Evolutionary conservation across 1,140 invertebrate genomes (phyloP).

Genomic region (Pseudachorutes palmiensis): DNA sequence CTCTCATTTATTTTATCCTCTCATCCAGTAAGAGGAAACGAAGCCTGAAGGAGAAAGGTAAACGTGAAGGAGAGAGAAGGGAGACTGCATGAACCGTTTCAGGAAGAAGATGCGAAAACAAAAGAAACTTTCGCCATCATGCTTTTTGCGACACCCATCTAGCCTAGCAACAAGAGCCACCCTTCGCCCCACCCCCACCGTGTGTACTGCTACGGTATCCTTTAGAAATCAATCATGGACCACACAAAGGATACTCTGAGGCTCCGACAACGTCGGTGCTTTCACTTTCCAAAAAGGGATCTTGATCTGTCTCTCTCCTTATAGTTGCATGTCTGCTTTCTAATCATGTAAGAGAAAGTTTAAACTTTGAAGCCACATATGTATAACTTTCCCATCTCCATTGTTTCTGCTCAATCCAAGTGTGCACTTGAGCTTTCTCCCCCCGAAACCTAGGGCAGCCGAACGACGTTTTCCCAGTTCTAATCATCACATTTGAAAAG

Average conservation of each 20-base stretch:
- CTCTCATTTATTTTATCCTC: not conserved
- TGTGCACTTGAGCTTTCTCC: not conserved
- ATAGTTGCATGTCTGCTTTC: not conserved
- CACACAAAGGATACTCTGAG: not conserved
- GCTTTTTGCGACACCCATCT: not conserved
- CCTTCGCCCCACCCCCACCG: not conserved
- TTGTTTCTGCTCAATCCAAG: not conserved
- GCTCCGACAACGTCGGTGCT: not conserved
- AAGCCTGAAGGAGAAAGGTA: not conserved
- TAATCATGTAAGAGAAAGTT: conserved; percentile 13
- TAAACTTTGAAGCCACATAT: conserved; percentile 11
- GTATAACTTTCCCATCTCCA: conserved; percentile 4
- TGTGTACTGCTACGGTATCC: not conserved
- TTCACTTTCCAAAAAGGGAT: not conserved
- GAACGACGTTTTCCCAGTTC: not conserved
- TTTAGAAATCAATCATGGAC: conserved; percentile 6
- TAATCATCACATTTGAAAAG: too few species aligned
- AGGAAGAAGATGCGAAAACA: not conserved
- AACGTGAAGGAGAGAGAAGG: not conserved
- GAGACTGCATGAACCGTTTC: too few species aligned
- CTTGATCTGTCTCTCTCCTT: conserved; percentile 1
- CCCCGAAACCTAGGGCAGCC: too few species aligned
- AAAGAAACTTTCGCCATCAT: not conserved
- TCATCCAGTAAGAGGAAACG: too few species aligned
- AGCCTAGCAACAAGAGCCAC: not conserved